Percentiles rank a stretch among this genome's conserved stretches.
Conservation (phyloP, 2,888 invertebrate species). For the Leptogaster cylindrica region DNA sequence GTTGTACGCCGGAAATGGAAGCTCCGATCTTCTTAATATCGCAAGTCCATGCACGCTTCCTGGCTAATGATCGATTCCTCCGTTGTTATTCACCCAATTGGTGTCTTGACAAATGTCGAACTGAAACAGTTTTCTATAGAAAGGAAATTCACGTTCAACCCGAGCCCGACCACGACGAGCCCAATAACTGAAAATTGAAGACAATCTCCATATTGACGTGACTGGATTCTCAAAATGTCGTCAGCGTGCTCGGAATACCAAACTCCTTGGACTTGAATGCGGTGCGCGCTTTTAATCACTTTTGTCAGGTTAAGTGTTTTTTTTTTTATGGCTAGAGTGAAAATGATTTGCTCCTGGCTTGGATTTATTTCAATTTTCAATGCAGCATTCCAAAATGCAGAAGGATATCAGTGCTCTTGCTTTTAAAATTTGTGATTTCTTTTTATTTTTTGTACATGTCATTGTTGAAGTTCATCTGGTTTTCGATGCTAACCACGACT, state of each 20-base stretch:
- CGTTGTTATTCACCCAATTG: too few species aligned
- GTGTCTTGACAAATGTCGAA: too few species aligned
- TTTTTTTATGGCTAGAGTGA: too few species aligned
- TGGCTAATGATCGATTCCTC: background rate
- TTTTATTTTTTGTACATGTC: too few species aligned
- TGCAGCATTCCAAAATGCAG: background rate
- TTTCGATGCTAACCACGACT: too few species aligned
- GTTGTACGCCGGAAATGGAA: slow-evolving; percentile 25
- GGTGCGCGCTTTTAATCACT: slow-evolving; percentile 17
- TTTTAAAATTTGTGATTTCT: too few species aligned
- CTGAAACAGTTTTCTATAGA: slow-evolving; percentile 26
- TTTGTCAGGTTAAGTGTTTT: slow-evolving; percentile 16
- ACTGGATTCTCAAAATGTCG: slow-evolving; percentile 17
- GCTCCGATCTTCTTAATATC: slow-evolving; percentile 18
- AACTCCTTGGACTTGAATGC: slow-evolving; percentile 38
- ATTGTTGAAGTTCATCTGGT: too few species aligned
- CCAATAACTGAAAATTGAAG: slow-evolving; percentile 20
- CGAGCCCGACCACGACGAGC: background rate
- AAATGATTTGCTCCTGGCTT: background rate
- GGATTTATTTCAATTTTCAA: background rate
- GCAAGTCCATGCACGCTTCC: background rate
- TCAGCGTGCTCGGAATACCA: slow-evolving; percentile 22
- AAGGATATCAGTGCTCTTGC: too few species aligned
- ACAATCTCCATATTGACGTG: slow-evolving; percentile 35
- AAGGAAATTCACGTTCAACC: slow-evolving; percentile 16